Evolutionary conservation across 2,888 invertebrate species (phyloP), one percentile per base, ranked within the genome.

Genomic region (Platycheirus rosarum): DNA sequence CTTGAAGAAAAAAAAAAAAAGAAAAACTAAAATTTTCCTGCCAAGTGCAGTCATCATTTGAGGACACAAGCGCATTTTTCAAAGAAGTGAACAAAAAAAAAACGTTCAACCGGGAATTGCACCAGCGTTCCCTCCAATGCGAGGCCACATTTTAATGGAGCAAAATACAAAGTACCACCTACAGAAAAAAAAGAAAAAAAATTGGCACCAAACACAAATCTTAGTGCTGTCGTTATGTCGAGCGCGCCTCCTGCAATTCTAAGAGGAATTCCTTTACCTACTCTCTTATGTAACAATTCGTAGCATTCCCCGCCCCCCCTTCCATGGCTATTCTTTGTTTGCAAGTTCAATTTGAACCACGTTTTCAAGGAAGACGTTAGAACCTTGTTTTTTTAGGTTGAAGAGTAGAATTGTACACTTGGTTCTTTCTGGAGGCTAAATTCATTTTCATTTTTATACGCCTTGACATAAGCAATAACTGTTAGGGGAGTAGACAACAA

Each of bases 281-380:
- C 71, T 20, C 13, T 8, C 57, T 77, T 77, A 77, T 35, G 65
- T 51, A 77, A 44, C 51, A 29, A 49, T 49, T 66, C 57, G 29
- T 65, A 78, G 66, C 71, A 53, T 23, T 53, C 48, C 23, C 9
- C 6, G 23, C 23, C 29, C 8, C 26, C 49, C 14, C 35, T 16
- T 14, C 23, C 8, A 37, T 14, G n/a, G n/a, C n/a, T 26, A 13
- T 66, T 71, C 65, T 63, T 65, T 80, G 79, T 75, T 75, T 75
- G 79, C 40, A 7, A 32, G 70, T 55, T 63, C 74, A 79, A 79
- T 79, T 79, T 48, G 69, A 74, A 57, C 68, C 66, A 40, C 37
- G 35, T 62, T 62, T 32, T 69, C 35, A 9, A 26, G 23, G 57
- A 57, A 14, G 40, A 57, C 14, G 40, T 40, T n/a, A 35, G 13